Conservation (phyloP, 2,113 vertebrate genomes). For the Myanophis thanlyinensis region DNA sequence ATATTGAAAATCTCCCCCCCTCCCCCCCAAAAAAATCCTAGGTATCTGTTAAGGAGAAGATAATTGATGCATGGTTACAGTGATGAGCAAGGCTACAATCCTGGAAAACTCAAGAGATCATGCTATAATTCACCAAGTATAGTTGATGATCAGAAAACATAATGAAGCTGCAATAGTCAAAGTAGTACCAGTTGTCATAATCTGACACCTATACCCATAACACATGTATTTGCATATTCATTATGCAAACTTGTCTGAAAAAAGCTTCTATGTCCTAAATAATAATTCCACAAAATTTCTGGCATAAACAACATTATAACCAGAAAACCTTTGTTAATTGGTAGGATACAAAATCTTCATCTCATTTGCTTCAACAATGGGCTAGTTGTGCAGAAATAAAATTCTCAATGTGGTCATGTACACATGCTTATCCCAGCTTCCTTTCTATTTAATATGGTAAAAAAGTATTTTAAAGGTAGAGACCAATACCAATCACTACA, state of each 20-base stretch:
- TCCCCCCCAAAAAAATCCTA: background rate
- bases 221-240: background rate
- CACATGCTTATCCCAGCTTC: conserved; percentile 41
- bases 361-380: background rate
- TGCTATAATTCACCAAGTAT: no score
- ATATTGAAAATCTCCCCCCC: background rate
- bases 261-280: background rate
- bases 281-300: conserved; percentile 22
- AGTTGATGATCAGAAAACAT: background rate
- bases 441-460: conserved; percentile 11
- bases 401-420: conserved; percentile 24
- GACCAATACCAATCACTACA: background rate
- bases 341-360: background rate
- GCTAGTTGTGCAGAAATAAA: conserved; percentile 25
- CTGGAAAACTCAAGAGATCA: background rate
- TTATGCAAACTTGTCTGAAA: background rate
- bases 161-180: background rate
- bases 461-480: conserved; percentile 5
- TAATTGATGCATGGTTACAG: background rate
- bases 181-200: background rate
- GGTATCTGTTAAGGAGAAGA: background rate
- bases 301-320: conserved; percentile 14
- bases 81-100: background rate
- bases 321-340: background rate
- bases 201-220: background rate